These are phyloP conservation scores for Crossaster papposus DNA, from an alignment of 53 echinoderm and acorn worm species.

Conservation along the genomic window DNA sequence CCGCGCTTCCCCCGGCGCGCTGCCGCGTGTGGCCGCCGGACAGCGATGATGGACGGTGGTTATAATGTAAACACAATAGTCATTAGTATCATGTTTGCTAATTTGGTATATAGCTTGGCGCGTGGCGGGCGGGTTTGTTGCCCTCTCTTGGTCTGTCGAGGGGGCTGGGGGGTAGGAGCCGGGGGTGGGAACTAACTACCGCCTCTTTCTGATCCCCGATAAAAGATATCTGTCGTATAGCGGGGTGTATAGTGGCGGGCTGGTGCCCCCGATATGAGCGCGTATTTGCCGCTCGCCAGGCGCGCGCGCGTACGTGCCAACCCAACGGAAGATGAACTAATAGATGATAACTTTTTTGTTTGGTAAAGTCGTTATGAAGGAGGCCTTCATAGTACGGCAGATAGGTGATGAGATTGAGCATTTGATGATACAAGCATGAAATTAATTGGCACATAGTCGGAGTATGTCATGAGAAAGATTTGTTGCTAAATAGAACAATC, in stretches of 20 bases:
- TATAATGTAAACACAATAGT: slow-evolving; percentile 55
- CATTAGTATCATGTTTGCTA: slow-evolving; percentile 45
- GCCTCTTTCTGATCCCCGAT: slow-evolving; percentile 34
- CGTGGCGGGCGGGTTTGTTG: neutral
- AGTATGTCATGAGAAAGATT: too few species aligned
- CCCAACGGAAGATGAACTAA: too few species aligned
- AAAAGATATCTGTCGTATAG: slow-evolving; percentile 51
- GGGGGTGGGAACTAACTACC: slow-evolving; percentile 36
- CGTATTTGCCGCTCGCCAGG: too few species aligned
- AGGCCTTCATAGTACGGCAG: too few species aligned
- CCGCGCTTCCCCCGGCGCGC: neutral
- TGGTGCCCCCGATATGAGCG: neutral
- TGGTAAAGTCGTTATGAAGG: too few species aligned
- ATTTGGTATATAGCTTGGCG: slow-evolving; percentile 18
- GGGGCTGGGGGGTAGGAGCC: neutral
- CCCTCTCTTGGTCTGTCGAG: neutral
- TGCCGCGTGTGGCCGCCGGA: too few species aligned
- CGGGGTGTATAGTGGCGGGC: neutral
- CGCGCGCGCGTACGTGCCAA: neutral
- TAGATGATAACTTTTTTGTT: too few species aligned
- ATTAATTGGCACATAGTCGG: too few species aligned
- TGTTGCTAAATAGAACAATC: too few species aligned
- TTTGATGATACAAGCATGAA: too few species aligned
- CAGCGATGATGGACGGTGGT: neutral
- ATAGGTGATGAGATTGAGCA: too few species aligned